Base-by-base conservation (phyloP, 2,888 invertebrate genomes). In the Koerneria pararmatus region DNA sequence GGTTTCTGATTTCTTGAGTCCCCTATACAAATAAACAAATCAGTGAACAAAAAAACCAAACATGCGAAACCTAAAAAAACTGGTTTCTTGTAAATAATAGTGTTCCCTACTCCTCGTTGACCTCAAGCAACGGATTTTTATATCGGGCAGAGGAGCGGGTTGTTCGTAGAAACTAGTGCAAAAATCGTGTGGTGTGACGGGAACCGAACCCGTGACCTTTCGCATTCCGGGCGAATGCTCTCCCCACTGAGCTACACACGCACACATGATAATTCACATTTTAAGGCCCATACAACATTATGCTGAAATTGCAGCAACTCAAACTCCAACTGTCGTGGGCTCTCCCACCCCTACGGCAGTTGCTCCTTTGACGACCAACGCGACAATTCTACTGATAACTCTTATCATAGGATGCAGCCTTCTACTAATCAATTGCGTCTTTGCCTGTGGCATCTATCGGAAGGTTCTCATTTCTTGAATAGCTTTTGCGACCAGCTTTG, bases 371-470 rank as follows among this genome's bases (percentile, higher is more conserved):
- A n/a, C n/a, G n/a, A n/a, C n/a, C n/a, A n/a, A n/a, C 61, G 74
- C 70, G 34, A 71, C 72, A 3, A 68, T 69, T 35, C 69, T 79
- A 6, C 71, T 72, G 15, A 54, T 80, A n/a, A 77, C 75, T 2
- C 74, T 80, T 27, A 71, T 74, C n/a, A 70, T 82, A 37, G 82
- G 82, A 19, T 74, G 74, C 46, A 75, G 72, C 1, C 71, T 83
- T 27, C 70, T 83, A 0, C 69, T 81, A 15, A 69, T 83, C 51
- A 83, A 83, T 63, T 70, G 80, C 27, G 80, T 80, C 58, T 69
- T 80, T 6, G 74, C 76, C 31, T 68, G 78, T 32, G 80, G 75
- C 11, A 71, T 83, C 46, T 75, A 74, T 56, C 59, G 76, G 71
- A 73, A 71, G 69, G 80, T 79, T 56, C 29, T 70, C 24, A 24